Percentiles rank a stretch among this genome's conserved stretches.
phyloP scores from a whole-genome alignment of 2,888 invertebrate species.

The Quadroppia sp. region DNA sequence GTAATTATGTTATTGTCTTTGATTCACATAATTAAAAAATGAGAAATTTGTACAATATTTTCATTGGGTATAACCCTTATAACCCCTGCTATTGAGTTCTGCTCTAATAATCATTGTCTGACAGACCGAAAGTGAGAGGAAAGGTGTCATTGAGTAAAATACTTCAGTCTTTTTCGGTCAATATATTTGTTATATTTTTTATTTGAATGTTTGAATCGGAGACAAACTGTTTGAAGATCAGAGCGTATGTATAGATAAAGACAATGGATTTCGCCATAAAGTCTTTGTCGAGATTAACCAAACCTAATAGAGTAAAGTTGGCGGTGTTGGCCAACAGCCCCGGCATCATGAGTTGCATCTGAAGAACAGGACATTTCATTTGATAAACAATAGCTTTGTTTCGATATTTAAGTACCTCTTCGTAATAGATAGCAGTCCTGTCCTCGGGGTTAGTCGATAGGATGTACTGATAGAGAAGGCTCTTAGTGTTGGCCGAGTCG shows the following conservation, averaged over 20 bases:
- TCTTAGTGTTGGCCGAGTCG: constrained; percentile 32
- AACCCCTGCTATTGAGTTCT: too few species aligned
- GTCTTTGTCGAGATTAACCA: constrained; percentile 31
- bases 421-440: constrained; percentile 36
- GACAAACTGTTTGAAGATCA: constrained; percentile 23
- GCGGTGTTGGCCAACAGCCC: constrained; percentile 30
- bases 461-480: constrained; percentile 38
- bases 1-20: too few species aligned
- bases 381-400: neutral
- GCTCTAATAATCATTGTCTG: neutral
- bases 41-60: too few species aligned
- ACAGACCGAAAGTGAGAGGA: too few species aligned
- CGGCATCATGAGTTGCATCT: constrained; percentile 35
- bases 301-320: constrained; percentile 35
- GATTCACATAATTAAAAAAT: too few species aligned
- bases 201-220: constrained; percentile 18
- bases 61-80: too few species aligned
- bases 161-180: too few species aligned
- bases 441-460: constrained; percentile 32
- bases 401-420: constrained; percentile 34
- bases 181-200: constrained; percentile 13
- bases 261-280: constrained; percentile 35
- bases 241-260: constrained; percentile 37
- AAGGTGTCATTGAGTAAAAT: too few species aligned
- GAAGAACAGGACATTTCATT: neutral